phyloP scores from a whole-genome alignment of 2,113 vertebrate genomes.

The Macaca fascicularis region DNA sequence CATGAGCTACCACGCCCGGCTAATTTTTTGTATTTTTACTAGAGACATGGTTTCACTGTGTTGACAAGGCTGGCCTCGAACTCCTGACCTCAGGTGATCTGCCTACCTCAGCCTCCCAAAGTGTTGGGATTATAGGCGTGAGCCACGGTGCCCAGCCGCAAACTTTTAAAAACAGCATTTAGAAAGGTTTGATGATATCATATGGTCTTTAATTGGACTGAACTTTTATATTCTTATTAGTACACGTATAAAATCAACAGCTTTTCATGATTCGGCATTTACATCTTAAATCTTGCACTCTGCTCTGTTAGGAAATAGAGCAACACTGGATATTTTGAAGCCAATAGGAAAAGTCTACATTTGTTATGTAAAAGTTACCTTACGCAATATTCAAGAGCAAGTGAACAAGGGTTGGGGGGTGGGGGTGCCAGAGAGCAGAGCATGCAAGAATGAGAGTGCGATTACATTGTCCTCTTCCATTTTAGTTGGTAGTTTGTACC shows the following conservation, averaged over 20 bases:
- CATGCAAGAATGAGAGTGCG: background rate
- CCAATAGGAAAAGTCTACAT: background rate
- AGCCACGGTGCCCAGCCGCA: background rate
- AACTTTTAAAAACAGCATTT: constrained; percentile 46
- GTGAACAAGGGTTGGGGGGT: background rate
- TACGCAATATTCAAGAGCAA: background rate
- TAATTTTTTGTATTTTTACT: too few species aligned
- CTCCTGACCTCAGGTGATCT: too few species aligned
- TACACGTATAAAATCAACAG: constrained; percentile 61
- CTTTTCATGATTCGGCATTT: constrained; percentile 48
- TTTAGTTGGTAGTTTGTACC: constrained; percentile 78
- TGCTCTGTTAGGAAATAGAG: constrained; percentile 25
- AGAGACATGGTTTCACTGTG: too few species aligned
- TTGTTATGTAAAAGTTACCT: constrained; percentile 2
- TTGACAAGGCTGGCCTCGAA: too few species aligned
- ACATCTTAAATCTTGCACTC: constrained; percentile 60
- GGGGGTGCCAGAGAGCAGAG: too few species aligned
- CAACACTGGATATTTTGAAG: background rate
- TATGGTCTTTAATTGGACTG: constrained; percentile 33
- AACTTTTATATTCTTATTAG: constrained; percentile 68
- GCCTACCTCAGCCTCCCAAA: too few species aligned
- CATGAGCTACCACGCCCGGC: too few species aligned
- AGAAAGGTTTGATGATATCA: constrained; percentile 59
- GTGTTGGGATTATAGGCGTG: too few species aligned
- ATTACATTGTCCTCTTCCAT: constrained; percentile 70